Evolutionary conservation across 1,140 invertebrate genomes (phyloP), one percentile per base, ranked within the genome.

Genomic region (Musca domestica): DNA sequence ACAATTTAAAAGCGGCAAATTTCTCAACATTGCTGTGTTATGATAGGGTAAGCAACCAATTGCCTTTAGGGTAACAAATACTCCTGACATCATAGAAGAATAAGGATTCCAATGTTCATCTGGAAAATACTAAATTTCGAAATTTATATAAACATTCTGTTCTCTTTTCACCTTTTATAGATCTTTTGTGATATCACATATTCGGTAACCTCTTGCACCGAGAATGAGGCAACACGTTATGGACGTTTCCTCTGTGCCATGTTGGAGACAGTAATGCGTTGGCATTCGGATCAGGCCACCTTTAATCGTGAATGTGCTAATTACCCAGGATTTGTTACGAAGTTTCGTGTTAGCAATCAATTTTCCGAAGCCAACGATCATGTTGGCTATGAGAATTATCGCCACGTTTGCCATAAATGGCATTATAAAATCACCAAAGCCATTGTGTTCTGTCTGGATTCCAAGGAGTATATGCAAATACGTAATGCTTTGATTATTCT

Each of bases 341-440:
- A 98, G 78, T 98, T 96, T 81, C 88, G 95, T 56, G 93, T 95
- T 12, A 93, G 92, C 74, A 94, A 95, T 83, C 78, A 80, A 20
- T 90, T 91, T 77, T 90, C 89, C 0, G 93, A 96, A 79, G 91
- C 92, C 70, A 89, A 93, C 76, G 95, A 98, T 80, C 93, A 96
- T 83, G 93, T 98, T 34, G 95, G 96, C 74, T 99, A 94, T 83
- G 96, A 99, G 85, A 98, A 98, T 81, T 99, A 96, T 82, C 87
- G 96, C 61, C 96, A 98, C 76, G 95, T 99, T 2, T 98, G 95
- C 81, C 95, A 98, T 81, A 99, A 99, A 77, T 99, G 97, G 97
- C 96, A 99, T 83, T 98, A 96, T 82, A 96, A 98, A 85, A 94
- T 98, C 49, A 96, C 96, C 0, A 98, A 97, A 84, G 94, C 95